Percentiles rank a stretch among this genome's conserved stretches.
Conservation (phyloP, 2,888 invertebrate species). For the Pyrrhosoma nymphula region DNA sequence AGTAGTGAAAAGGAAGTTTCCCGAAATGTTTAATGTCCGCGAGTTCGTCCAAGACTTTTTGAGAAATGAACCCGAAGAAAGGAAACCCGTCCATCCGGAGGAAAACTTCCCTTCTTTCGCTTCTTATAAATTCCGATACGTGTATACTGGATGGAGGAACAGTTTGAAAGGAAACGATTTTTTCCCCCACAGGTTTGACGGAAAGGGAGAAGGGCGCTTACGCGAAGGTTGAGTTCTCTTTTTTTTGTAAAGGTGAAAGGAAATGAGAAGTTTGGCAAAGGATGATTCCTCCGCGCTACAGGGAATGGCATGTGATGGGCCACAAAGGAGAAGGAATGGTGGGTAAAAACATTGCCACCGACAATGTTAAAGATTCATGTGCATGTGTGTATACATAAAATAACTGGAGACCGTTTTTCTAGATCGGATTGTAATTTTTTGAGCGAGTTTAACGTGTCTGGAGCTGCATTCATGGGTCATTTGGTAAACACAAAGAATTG, state of each 20-base stretch:
- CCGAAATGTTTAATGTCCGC: slow-evolving; percentile 12
- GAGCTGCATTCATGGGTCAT: too few relatives aligned
- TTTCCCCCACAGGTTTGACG: not conserved
- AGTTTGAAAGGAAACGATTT: not conserved
- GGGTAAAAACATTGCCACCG: too few relatives aligned
- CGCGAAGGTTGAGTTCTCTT: not conserved
- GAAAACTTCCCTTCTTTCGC: not conserved
- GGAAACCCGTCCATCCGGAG: not conserved
- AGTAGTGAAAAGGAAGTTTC: not conserved
- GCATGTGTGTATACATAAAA: not conserved
- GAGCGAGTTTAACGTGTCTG: too few relatives aligned
- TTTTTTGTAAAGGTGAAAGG: not conserved
- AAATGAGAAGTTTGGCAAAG: not conserved
- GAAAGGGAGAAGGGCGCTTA: not conserved
- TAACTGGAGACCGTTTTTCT: too few relatives aligned
- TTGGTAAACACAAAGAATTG: too few relatives aligned
- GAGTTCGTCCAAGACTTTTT: not conserved
- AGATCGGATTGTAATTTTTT: too few relatives aligned
- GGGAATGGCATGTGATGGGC: not conserved
- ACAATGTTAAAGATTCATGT: not conserved
- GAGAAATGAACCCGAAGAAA: slow-evolving; percentile 13
- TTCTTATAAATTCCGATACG: slow-evolving; percentile 27
- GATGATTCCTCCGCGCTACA: not conserved
- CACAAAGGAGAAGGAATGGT: not conserved
- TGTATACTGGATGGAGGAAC: not conserved